Evolutionary conservation across 2,888 invertebrate species (phyloP), one percentile per base, ranked within the genome.

Genomic region (Agrilus mali): DNA sequence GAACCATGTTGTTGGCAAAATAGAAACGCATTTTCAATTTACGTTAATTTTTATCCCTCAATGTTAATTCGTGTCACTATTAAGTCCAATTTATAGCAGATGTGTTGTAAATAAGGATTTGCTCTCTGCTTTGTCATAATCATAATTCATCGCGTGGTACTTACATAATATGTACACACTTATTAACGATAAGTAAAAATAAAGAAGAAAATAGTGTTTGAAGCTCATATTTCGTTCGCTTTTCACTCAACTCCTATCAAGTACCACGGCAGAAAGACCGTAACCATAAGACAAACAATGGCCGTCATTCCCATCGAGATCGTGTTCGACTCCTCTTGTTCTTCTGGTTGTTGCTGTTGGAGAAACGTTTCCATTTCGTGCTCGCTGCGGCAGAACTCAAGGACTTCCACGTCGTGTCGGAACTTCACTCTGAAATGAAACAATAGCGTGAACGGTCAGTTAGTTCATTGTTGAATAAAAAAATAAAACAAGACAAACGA

Each of bases 391-490:
- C 66, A 66, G 60, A 70, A 73, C 53, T 74, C 74, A 35, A 68
- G 64, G 8, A 74, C 67, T 51, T 74, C 71, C 7, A 74, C 73
- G 55, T 73, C 72, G 57, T 69, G 69, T 13, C 69, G 70, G 55
- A 74, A 74, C 52, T 69, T 72, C 33, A 74, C 73, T 22, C 72
- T 67, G 55, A 44, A 64, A 64, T 36, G 22, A 44, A 54, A 47
- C 45, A 27, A 27, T 27, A 27, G 27, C 27, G 27, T 27, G 27
- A 27, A 27, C 47, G 20, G 17, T 41, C 17, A 36, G n/a, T 41
- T n/a, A 36, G n/a, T 12, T 40, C 15, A 27, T 27, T 10, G 27
- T 27, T 27, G 8, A 27, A 27, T 10, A 27, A 27, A 27, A 27
- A 22, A 22, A 22, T 10, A 27, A 27, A 3, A 27, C 8, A 2